phyloP scores from a whole-genome alignment of 1,140 invertebrate genomes.

The Gonioctena quinquepunctata region DNA sequence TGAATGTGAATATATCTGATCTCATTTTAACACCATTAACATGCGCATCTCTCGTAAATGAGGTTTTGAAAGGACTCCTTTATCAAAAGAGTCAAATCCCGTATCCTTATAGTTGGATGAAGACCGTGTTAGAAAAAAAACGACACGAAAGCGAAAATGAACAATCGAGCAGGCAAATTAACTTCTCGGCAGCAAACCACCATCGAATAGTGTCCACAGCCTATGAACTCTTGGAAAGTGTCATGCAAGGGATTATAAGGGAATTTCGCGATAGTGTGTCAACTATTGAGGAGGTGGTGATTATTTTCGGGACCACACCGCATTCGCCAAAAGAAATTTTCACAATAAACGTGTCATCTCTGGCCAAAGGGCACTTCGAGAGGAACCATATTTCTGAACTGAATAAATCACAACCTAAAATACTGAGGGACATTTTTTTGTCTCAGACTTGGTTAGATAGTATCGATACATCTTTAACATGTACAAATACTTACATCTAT shows the following conservation, averaged over 20 bases:
- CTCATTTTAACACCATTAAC: conserved; percentile 31
- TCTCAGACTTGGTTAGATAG: conserved; percentile 34
- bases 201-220: conserved; percentile 30
- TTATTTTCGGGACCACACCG: conserved; percentile 36
- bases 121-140: conserved; percentile 33
- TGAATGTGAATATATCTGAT: conserved; percentile 10
- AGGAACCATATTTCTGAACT: conserved; percentile 30
- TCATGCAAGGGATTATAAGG: conserved; percentile 29
- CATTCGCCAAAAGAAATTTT: conserved; percentile 34
- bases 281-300: conserved; percentile 26
- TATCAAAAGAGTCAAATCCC: conserved; percentile 42
- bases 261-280: conserved; percentile 25
- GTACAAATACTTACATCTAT: conserved; percentile 37
- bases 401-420: conserved; percentile 32
- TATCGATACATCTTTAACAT: conserved; percentile 26
- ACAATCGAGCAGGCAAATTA: conserved; percentile 2
- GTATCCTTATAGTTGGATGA: conserved; percentile 36
- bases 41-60: conserved; percentile 35
- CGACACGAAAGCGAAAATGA: conserved; percentile 15
- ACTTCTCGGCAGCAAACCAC: conserved; percentile 34
- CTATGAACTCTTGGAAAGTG: conserved; percentile 31
- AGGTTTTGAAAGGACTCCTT: conserved; percentile 37
- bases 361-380: conserved; percentile 31
- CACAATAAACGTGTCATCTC: conserved; percentile 26
- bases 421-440: conserved; percentile 37